These are phyloP conservation scores for Sinodicranocentrus sp. DNA, from an alignment of 2,888 invertebrate genomes.

Conservation along the genomic window DNA sequence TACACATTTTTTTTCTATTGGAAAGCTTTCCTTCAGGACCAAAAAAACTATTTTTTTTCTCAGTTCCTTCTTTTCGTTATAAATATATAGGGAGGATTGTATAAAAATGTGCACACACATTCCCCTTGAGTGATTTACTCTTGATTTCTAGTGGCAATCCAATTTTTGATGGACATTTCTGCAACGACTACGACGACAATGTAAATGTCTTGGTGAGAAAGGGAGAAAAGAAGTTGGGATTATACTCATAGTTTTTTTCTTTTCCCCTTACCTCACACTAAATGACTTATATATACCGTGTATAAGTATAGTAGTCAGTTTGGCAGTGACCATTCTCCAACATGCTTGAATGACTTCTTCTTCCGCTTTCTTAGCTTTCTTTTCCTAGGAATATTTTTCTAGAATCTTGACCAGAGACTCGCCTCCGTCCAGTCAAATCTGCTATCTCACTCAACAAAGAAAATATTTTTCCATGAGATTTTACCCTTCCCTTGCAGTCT, in stretches of 20 bases:
- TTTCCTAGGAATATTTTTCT: background rate
- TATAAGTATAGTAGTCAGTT: background rate
- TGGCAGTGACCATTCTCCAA: background rate
- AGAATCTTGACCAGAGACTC: background rate
- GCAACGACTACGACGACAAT: background rate
- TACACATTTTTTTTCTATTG: too few relatives aligned
- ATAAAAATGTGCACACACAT: constrained; percentile 18
- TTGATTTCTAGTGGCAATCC: constrained; percentile 44
- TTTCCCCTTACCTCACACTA: too few relatives aligned
- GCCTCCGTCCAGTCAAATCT: background rate
- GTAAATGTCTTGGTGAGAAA: background rate
- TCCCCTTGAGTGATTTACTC: constrained; percentile 22
- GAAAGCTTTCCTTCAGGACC: too few relatives aligned
- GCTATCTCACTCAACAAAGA: background rate
- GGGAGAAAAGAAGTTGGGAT: background rate
- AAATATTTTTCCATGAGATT: background rate
- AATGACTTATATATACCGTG: background rate
- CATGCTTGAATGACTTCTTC: constrained; percentile 2
- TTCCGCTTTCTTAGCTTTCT: background rate
- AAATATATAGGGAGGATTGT: background rate
- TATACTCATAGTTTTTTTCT: too few relatives aligned
- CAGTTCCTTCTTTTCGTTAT: too few relatives aligned
- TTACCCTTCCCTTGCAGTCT: background rate
- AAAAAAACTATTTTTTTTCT: too few relatives aligned
- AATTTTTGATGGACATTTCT: constrained; percentile 35